Evolutionary conservation across 2,113 vertebrate genomes (phyloP).

Genomic region (Rhea pennata): DNA sequence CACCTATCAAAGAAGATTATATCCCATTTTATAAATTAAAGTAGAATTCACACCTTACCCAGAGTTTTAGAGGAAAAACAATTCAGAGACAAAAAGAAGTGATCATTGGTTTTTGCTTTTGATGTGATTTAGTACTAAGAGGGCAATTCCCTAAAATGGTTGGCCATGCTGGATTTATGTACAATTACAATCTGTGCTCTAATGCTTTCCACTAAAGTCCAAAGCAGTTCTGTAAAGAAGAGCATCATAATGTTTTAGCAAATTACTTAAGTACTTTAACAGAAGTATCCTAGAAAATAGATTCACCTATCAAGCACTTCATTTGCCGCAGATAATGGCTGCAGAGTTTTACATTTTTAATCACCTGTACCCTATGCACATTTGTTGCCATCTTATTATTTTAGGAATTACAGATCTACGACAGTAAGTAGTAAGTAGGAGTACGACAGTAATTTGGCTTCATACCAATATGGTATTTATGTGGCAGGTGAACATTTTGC

Average conservation of each 20-base stretch:
- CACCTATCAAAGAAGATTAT: not conserved
- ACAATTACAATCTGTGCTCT: not conserved
- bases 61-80: not conserved
- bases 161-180: not conserved
- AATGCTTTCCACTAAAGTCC: not conserved
- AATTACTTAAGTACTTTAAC: not conserved
- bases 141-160: not conserved
- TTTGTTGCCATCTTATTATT: not conserved
- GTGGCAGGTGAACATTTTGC: slow-evolving; percentile 76
- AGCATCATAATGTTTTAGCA: not conserved
- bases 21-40: not conserved
- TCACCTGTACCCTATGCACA: not conserved
- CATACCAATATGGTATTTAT: slow-evolving; percentile 81
- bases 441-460: not conserved
- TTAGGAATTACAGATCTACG: not conserved
- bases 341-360: not conserved
- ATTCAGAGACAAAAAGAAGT: not conserved
- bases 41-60: not conserved
- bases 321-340: not conserved
- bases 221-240: not conserved
- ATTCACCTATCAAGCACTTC: not conserved
- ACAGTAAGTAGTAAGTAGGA: not conserved
- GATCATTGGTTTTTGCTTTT: not conserved
- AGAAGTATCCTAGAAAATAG: not conserved
- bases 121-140: not conserved